A percentile compares a stretch with the other conserved stretches of the same genome.
Conservation (phyloP, 2,113 vertebrate species). For the Pelobates fuscus region DNA sequence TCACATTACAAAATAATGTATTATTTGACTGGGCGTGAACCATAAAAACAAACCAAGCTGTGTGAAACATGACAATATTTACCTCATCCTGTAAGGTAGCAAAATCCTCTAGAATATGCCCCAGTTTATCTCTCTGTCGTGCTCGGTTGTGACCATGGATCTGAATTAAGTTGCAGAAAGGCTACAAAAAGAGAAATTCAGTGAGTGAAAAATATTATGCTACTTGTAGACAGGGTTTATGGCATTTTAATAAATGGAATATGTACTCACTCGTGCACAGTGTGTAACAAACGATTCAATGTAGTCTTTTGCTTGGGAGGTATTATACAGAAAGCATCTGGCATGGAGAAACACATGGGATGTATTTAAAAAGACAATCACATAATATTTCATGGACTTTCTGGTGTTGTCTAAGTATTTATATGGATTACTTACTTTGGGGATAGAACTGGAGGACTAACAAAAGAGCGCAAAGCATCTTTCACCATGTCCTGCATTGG, state of each 20-base stretch:
- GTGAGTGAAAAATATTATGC: slow-evolving; percentile 32
- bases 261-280: slow-evolving; percentile 84
- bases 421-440: slow-evolving; percentile 81
- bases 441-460: slow-evolving; percentile 96
- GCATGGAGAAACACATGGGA: slow-evolving; percentile 53
- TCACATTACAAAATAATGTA: too few relatives aligned
- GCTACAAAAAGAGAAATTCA: slow-evolving; percentile 68
- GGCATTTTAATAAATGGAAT: slow-evolving; percentile 29
- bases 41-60: too few relatives aligned
- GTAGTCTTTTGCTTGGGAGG: slow-evolving; percentile 97
- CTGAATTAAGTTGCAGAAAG: slow-evolving; percentile 96
- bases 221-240: slow-evolving; percentile 30
- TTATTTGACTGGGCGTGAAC: too few relatives aligned
- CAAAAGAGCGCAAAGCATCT: slow-evolving; percentile 93
- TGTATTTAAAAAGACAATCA: neutral
- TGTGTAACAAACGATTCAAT: slow-evolving; percentile 98
- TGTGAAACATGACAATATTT: slow-evolving; percentile 35
- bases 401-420: accelerated
- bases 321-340: slow-evolving; percentile 96
- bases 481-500: slow-evolving; percentile 99
- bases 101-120: slow-evolving; percentile 97
- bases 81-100: slow-evolving; percentile 97
- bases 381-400: neutral
- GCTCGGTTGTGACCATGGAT: slow-evolving; percentile 98
- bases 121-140: slow-evolving; percentile 95